A percentile compares a stretch with the other conserved stretches of the same genome.
phyloP scores from a whole-genome alignment of 2,888 invertebrate species.

The Flabesymbios commensalis region DNA sequence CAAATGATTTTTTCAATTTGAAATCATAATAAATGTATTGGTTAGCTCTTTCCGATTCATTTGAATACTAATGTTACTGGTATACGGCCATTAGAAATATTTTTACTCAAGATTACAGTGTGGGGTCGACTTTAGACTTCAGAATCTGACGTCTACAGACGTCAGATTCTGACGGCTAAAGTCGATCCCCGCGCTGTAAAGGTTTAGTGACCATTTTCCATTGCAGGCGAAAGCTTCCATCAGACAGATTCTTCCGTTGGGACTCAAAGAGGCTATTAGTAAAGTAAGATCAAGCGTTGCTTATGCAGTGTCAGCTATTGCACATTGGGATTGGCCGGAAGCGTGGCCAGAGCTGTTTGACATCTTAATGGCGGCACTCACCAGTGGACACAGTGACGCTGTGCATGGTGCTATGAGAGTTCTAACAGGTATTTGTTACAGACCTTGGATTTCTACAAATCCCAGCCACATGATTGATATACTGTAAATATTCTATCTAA shows the following conservation, averaged over 20 bases:
- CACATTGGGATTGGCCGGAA: conserved; percentile 75
- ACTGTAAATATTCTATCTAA: not conserved
- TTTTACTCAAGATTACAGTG: too few species aligned
- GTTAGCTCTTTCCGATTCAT: too few species aligned
- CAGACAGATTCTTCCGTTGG: conserved; percentile 70
- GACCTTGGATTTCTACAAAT: not conserved
- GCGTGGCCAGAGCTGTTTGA: conserved; percentile 74
- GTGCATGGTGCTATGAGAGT: conserved; percentile 77
- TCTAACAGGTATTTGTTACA: conserved; percentile 64
- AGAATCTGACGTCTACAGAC: too few species aligned
- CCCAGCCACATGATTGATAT: not conserved
- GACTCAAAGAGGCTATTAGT: conserved; percentile 71
- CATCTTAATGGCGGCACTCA: conserved; percentile 70
- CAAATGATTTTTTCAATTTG: too few species aligned
- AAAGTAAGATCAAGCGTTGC: conserved; percentile 73
- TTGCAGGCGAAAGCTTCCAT: conserved; percentile 68
- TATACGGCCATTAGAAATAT: too few species aligned
- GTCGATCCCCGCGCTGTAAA: too few species aligned
- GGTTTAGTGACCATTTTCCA: too few species aligned
- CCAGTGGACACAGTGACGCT: conserved; percentile 64
- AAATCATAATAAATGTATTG: too few species aligned
- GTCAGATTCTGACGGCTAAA: too few species aligned
- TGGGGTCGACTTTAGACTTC: too few species aligned
- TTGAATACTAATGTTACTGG: too few species aligned
- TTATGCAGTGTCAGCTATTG: conserved; percentile 74